A percentile compares a stretch with the other conserved stretches of the same genome.
These are phyloP conservation scores for Alauda arvensis DNA, from an alignment of 2,797 vertebrate species.

Conservation along the genomic window DNA sequence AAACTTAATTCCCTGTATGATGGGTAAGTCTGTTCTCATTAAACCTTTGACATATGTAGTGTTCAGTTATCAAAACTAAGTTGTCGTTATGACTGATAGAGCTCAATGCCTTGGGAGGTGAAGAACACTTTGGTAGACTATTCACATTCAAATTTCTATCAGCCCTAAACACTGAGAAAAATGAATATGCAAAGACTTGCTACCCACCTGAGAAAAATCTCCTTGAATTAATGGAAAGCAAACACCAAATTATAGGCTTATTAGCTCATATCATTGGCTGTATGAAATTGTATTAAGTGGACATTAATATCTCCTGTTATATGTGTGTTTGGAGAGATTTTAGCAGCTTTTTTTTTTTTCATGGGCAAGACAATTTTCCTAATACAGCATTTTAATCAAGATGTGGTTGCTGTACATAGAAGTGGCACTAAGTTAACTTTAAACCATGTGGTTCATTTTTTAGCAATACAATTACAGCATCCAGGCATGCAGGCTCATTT, in stretches of 20 bases:
- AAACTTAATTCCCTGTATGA: not conserved
- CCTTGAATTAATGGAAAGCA: not conserved
- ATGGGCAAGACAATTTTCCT: not conserved
- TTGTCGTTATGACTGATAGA: not conserved
- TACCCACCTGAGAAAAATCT: not conserved
- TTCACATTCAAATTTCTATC: not conserved
- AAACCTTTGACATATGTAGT: slow-evolving; percentile 6
- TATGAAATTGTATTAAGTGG: not conserved
- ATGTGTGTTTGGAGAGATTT: not conserved
- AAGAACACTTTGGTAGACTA: not conserved
- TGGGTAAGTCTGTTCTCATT: not conserved
- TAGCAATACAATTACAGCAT: not conserved
- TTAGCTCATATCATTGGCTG: not conserved
- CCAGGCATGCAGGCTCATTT: not conserved
- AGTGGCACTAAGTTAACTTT: not conserved
- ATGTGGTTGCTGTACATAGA: not conserved
- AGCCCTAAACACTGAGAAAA: not conserved
- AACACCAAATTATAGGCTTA: not conserved
- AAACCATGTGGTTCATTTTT: not conserved
- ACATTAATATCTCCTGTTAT: not conserved
- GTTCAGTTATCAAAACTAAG: slow-evolving; percentile 13
- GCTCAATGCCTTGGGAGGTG: not conserved
- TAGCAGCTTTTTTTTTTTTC: not conserved
- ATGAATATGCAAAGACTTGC: not conserved
- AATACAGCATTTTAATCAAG: not conserved